Evolutionary conservation across 2,113 vertebrate genomes (phyloP).

Genomic region (Aldabrachelys gigantea): DNA sequence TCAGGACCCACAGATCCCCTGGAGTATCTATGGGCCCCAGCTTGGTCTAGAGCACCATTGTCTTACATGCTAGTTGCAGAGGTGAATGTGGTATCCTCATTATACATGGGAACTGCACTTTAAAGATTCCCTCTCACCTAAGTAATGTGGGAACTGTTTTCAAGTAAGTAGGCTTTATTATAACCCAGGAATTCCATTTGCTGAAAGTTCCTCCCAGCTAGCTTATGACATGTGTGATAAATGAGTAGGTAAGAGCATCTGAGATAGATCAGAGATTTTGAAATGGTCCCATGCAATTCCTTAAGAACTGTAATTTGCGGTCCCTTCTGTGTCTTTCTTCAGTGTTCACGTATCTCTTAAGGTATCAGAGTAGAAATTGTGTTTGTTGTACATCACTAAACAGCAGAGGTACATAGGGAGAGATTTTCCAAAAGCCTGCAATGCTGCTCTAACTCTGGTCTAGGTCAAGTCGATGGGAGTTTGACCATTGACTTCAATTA

Average conservation of each 20-base stretch:
- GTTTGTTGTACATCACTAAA: background rate
- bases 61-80: background rate
- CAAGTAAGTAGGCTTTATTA: background rate
- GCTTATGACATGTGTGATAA: slow-evolving; percentile 22
- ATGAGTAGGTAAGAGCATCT: slow-evolving; percentile 16
- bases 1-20: no score
- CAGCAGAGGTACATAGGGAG: background rate
- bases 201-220: background rate
- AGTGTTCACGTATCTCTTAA: background rate
- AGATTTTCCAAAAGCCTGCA: background rate
- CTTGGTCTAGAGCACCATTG: background rate
- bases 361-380: background rate
- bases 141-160: background rate
- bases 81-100: background rate
- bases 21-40: no score
- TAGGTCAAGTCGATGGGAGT: slow-evolving; percentile 18
- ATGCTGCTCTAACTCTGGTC: background rate
- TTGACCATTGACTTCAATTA: slow-evolving; percentile 5
- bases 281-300: background rate
- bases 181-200: background rate
- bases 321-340: background rate
- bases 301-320: background rate
- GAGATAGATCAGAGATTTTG: slow-evolving; percentile 18
- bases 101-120: background rate
- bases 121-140: background rate